Base-by-base conservation (phyloP, 2,888 invertebrate species). In the Spicauda simplicius region DNA sequence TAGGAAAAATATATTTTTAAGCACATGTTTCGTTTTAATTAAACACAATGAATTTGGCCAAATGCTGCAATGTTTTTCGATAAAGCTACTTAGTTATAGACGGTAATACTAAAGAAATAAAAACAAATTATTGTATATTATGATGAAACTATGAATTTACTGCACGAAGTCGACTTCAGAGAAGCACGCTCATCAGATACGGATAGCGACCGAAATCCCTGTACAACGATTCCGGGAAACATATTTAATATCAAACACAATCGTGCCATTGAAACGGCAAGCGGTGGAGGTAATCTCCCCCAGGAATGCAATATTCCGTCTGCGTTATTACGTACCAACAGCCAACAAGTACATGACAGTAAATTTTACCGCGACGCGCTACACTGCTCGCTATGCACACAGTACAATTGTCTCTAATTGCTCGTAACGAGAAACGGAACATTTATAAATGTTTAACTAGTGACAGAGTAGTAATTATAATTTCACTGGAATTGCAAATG, bases 241-340 rank as follows among this genome's bases (percentile, higher is more conserved):
- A 72, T 75, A 74, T 76, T 72, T 70, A 62, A 70, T 67, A 57
- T 74, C 70, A 73, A 73, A 73, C 73, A 77, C 76, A 79, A 80
- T 69, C 66, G 66, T 61, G 59, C 63, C 19, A 59, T 68, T 68
- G 54, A 52, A 50, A 60, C 65, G 67, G 59, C 57, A 56, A 68
- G 68, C 25, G 64, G 50, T 53, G 58, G 67, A 62, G 71, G 71
- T 74, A 72, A 74, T 72, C 73, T 71, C 67, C 55, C 69, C 61
- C 68, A 56, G 73, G 74, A 76, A 76, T 76, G 77, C 73, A 76
- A 77, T 77, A 74, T 74, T 71, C 71, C 67, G 65, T 60, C 65
- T 64, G 69, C 61, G 70, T 71, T 74, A 72, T 73, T 72, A 69
- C 69, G 73, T 69, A 70, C 58, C 16, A 65, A 62, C 64, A 70